phyloP scores from a whole-genome alignment of 2,797 vertebrate genomes.

The Parambassis ranga region DNA sequence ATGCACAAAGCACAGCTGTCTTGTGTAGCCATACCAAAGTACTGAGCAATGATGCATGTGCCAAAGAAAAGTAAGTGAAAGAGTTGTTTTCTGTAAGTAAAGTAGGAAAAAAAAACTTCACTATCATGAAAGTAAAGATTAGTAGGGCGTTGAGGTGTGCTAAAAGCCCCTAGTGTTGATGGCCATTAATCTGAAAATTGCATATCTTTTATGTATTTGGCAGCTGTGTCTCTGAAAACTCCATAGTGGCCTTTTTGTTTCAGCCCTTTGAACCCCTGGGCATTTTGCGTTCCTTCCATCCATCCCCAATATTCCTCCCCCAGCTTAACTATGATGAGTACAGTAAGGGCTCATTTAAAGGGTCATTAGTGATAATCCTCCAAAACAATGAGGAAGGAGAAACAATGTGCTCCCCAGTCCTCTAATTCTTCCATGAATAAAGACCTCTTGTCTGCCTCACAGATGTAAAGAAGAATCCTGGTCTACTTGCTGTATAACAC shows the following conservation, averaged over 20 bases:
- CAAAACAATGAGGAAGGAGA: constrained; percentile 73
- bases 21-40: constrained; percentile 50
- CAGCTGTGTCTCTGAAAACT: constrained; percentile 72
- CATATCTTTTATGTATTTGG: constrained; percentile 73
- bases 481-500: constrained; percentile 40
- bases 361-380: constrained; percentile 81
- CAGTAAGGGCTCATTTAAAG: constrained; percentile 79
- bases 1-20: constrained; percentile 67
- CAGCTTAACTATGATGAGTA: constrained; percentile 69
- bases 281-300: constrained; percentile 63
- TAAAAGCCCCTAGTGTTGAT: constrained; percentile 70
- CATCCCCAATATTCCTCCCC: constrained; percentile 56
- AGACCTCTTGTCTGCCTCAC: constrained; percentile 57
- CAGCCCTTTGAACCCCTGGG: constrained; percentile 74
- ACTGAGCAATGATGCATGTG: constrained; percentile 46
- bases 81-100: constrained; percentile 43
- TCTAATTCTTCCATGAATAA: constrained; percentile 55
- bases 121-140: constrained; percentile 71
- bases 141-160: constrained; percentile 64
- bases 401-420: constrained; percentile 65
- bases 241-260: constrained; percentile 82
- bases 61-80: constrained; percentile 38
- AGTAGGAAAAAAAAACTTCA: constrained; percentile 26
- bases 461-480: constrained; percentile 40
- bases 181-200: constrained; percentile 84